Evolutionary conservation across 1,140 invertebrate species (phyloP).

Genomic region (Maconellicoccus hirsutus): DNA sequence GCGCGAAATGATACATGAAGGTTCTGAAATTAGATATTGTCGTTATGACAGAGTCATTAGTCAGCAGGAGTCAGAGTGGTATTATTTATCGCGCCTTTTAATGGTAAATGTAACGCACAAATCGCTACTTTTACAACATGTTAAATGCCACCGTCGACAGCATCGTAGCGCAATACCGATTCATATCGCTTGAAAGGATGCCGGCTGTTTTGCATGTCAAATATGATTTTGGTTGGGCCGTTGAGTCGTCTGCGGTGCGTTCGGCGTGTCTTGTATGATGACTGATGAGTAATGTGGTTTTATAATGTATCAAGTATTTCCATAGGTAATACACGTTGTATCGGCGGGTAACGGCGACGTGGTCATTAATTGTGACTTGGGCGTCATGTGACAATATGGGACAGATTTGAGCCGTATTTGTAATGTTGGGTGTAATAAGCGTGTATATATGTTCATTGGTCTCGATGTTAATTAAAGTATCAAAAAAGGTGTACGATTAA

Average conservation of each 20-base stretch:
- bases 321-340: neutral
- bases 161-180: neutral
- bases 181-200: neutral
- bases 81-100: neutral
- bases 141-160: slow-evolving; percentile 16
- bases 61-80: neutral
- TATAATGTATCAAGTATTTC: neutral
- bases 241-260: too few relatives aligned
- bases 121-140: slow-evolving; percentile 19
- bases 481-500: neutral
- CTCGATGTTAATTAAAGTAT: too few relatives aligned
- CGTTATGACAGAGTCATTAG: slow-evolving; percentile 18
- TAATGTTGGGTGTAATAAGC: neutral
- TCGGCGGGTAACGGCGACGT: neutral
- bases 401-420: too few relatives aligned
- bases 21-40: slow-evolving; percentile 16
- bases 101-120: slow-evolving; percentile 16
- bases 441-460: too few relatives aligned
- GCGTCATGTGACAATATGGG: too few relatives aligned
- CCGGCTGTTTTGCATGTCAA: slow-evolving; percentile 2
- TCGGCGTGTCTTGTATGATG: neutral
- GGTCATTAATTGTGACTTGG: too few relatives aligned
- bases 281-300: neutral
- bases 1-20: slow-evolving; percentile 16
- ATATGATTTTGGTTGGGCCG: neutral